Base-by-base conservation (phyloP, 2,888 invertebrate species). In the Tortrix viridana region DNA sequence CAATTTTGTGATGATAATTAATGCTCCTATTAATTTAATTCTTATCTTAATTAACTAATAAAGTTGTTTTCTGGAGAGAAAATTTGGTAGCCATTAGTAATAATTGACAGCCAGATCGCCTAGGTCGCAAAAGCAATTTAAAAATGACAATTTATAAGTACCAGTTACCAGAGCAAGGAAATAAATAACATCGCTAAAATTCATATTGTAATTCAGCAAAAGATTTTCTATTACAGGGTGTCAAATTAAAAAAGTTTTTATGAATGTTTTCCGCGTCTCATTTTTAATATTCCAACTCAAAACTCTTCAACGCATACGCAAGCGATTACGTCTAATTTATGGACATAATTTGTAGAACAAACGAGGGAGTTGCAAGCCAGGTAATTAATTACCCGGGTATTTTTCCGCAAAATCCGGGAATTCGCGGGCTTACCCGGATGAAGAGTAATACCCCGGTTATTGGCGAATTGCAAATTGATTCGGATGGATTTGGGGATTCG, bases 311-410 rank as follows among this genome's bases (percentile, higher is more conserved):
- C 55, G 61, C 46, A 62, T 56, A 62, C 56, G 46, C 53, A 22
- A 41, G 65, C 68, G 68, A 71, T 70, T 70, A 66, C 64, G 61
- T 68, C 53, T 70, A 71, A 72, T 71, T 70, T 68, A 71, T 72
- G 72, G 68, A 65, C 69, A 70, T 72, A 72, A 72, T 70, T 71
- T 69, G 70, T 62, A 65, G 47, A 68, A 62, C 68, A 69, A 72
- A 72, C 67, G 66, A 60, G 66, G 66, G 66, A 62, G 66, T 66
- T 67, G 54, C 60, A 52, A 66, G 56, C 49, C 65, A 65, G 57
- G 64, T 62, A 64, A 70, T 72, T 69, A 71, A 72, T 71, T 67
- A 60, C 49, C 60, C 52, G 41, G 53, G 38, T 12, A 52, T 62
- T 62, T 62, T 62, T 57, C 61, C 55, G 26, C 46, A 9, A 26